Base-by-base conservation (phyloP, 2,888 invertebrate genomes). In the Prosapia bicincta region DNA sequence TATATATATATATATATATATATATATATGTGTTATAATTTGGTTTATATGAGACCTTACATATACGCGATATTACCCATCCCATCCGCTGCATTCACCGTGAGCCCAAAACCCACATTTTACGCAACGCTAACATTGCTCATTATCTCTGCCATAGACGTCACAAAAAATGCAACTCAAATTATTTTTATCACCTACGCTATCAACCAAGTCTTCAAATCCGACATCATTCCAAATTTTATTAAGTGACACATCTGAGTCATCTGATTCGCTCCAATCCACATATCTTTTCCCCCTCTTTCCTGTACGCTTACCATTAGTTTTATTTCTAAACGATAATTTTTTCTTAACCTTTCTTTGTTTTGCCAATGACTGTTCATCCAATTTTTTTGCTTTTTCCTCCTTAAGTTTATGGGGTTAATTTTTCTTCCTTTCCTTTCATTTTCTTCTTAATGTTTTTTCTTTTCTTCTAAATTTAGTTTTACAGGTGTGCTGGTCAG, bases 101-200 rank as follows among this genome's bases (percentile, higher is more conserved):
- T 71, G 71, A 43, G 54, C 54, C 71, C 71, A 71, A 54, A 71
- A 71, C 54, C 71, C 30, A 71, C 71, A 71, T 15, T 7, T 71
- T 26, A 71, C 71, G 23, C 71, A 71, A 10, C 71, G 32, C 26
- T 54, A 71, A 43, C 71, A 71, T 9, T 30, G 30, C 30, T 30
- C 30, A 30, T 69, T 28, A 10, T 54, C 54, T 20, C 30, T 30
- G 5, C 30, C 20, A 10, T 54, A 2, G 3, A 20, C 54, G 20
- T 71, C 24, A 20, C 71, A 71, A 71, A 15, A 71, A 2, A 54
- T 71, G 24, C 54, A 71, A 7, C 32, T 70, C 5, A 54, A 24
- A n/a, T 71, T 71, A 30, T 30, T 30, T 30, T 30, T 30, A 9
- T 30, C 9, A 9, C 5, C 30, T 30, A 30, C 9, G 9, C 30